These are phyloP conservation scores for Brachionus manjavacas DNA, from an alignment of 1,140 invertebrate genomes.

Conservation along the genomic window DNA sequence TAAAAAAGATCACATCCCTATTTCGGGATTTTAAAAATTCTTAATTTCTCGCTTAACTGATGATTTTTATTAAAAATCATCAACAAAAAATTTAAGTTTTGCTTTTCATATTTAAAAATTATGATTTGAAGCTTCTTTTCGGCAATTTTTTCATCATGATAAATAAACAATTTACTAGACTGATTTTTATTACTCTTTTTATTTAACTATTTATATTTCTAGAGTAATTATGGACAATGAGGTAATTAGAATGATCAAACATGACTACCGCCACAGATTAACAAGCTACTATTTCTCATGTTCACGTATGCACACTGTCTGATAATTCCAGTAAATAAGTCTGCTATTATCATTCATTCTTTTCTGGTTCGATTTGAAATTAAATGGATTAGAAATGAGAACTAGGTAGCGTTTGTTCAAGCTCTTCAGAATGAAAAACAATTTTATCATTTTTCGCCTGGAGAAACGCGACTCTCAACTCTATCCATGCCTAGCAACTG, in stretches of 20 bases:
- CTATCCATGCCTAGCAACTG: background rate
- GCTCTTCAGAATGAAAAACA: background rate
- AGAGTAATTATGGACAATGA: background rate
- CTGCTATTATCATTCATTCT: background rate
- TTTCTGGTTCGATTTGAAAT: background rate
- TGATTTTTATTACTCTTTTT: too few species aligned
- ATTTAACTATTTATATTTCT: background rate
- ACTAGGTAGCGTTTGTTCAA: background rate
- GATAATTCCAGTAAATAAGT: background rate
- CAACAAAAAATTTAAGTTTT: too few species aligned
- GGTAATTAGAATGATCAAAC: background rate
- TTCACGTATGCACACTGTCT: too few species aligned
- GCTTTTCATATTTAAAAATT: too few species aligned
- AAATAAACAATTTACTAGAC: too few species aligned
- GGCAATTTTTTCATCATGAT: too few species aligned
- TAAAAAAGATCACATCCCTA: too few species aligned
- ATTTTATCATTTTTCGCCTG: background rate
- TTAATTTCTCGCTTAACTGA: too few species aligned
- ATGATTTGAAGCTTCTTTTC: too few species aligned
- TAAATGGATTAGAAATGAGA: background rate
- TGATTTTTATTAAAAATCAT: too few species aligned
- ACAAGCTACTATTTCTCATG: background rate
- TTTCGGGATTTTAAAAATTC: too few species aligned
- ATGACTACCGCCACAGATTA: background rate
- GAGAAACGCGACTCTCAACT: background rate